Evolutionary conservation across 2,888 invertebrate genomes (phyloP), one percentile per base, ranked within the genome.

Genomic region (Andrena praecox): DNA sequence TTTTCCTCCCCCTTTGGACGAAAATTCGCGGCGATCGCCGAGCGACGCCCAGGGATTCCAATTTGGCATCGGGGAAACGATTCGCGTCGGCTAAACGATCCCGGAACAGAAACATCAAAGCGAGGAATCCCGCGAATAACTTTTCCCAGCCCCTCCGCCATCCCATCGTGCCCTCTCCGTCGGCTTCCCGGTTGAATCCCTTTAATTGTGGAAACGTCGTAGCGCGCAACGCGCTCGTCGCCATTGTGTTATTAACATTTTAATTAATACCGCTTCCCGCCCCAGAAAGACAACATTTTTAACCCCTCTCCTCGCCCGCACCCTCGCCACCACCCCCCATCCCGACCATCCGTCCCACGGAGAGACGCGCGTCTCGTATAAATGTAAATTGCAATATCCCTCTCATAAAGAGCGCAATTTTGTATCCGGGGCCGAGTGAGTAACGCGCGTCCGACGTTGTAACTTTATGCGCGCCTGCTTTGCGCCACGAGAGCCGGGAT

Each of bases 21-120:
- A 71, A 68, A 76, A 76, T 76, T 76, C 78, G 63, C 62, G 48
- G 16, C 52, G 69, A 76, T 74, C 60, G 76, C 63, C 73, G 68
- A 79, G 69, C 62, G 16, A 50, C 31, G 56, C 24, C 12, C 48
- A n/a, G 16, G 48, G 54, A 71, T 77, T 69, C 63, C 79, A 74
- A 87, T 82, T 82, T 78, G 72, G 60, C 82, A 74, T 73, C 80
- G 52, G 76, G 67, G 66, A 77, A 85, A 80, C 74, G 67, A 80
- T 80, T 72, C 60, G 16, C 48, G 52, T 27, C 24, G 35, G 59
- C 31, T 31, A 24, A 71, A 64, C 64, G 64, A 75, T 50, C 31
- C 20, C 8, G 4, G 59, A 56, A 31, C 59, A 33, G 56, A 42
- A 59, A 64, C 59, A 59, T 50, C 27, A 60, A 75, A 68, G 69